A percentile compares a stretch with the other conserved stretches of the same genome.
phyloP scores from a whole-genome alignment of 2,888 invertebrate species.

The Bellardia bayeri region DNA sequence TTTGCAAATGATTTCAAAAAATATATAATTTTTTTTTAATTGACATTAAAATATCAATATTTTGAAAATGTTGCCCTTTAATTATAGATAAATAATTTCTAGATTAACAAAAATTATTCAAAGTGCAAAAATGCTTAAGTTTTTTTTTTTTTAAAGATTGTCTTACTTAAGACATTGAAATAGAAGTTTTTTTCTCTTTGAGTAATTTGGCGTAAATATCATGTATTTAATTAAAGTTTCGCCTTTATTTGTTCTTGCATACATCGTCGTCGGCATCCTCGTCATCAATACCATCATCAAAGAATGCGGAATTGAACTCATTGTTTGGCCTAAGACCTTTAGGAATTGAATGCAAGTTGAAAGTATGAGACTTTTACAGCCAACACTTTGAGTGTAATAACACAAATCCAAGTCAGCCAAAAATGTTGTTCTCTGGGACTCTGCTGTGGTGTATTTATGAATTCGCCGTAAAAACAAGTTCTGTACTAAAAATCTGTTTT shows the following conservation, averaged over 20 bases:
- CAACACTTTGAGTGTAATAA: not conserved
- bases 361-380: constrained; percentile 27
- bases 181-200: constrained; percentile 23
- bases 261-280: constrained; percentile 39
- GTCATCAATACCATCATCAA: not conserved
- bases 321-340: constrained; percentile 66
- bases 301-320: constrained; percentile 45
- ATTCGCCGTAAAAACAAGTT: constrained; percentile 48
- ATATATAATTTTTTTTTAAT: too few species aligned
- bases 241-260: constrained; percentile 42
- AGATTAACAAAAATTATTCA: too few species aligned
- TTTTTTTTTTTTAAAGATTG: constrained; percentile 4
- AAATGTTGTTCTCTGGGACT: not conserved
- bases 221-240: constrained; percentile 62
- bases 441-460: constrained; percentile 44
- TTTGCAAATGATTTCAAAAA: too few species aligned
- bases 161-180: not conserved
- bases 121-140: not conserved
- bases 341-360: constrained; percentile 25
- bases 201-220: constrained; percentile 61
- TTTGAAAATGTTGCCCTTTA: too few species aligned
- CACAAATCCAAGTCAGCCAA: not conserved
- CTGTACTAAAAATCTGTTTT: constrained; percentile 62
- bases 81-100: too few species aligned
- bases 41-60: too few species aligned